Base-by-base conservation (phyloP, 2,888 invertebrate species). In the Volucella inflata region DNA sequence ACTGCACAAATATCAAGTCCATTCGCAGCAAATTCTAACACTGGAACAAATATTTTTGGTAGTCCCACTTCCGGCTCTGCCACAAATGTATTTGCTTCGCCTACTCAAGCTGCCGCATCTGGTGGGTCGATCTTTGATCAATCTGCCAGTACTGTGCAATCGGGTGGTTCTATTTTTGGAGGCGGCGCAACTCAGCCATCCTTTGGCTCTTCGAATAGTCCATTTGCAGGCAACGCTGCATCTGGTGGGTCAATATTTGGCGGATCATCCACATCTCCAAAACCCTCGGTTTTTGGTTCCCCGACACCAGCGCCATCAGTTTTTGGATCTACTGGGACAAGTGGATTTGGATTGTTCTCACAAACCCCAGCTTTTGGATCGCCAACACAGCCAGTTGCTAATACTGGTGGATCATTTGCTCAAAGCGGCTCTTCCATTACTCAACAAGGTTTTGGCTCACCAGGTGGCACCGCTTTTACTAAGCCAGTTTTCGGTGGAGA, bases 401-500 rank as follows among this genome's bases (percentile, higher is more conserved):
- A 71, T 16, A 46, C 81, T 30, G 87, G 85, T 21, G 88, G 88
- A 44, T 85, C 88, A 8, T 90, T 90, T 79, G 90, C 88, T 2
- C 91, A 90, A 60, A 88, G 85, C 0, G 90, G 89, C 1, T 88
- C 88, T 3, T 90, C 91, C 0, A 89, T 91, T 17, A 89, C 90
- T 0, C 91, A 90, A 55, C 88, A 89, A 0, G 91, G 90, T 0
- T 92, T 92, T 74, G 91, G 91, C 0, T 90, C 92, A 1, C 89
- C 91, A 2, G 51, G 88, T 82, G 51, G 87, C 71, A 87, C 89
- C n/a, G 87, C 83, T 40, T 88, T 88, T 87, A 40, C 89, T 70
- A 87, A 89, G 78, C 65, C 88, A 70, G 17, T 88, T 74, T 87
- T 89, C 42, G 89, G 89, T 30, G 88, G 74, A 8, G 67, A 78